Evolutionary conservation across 2,113 vertebrate species (phyloP).

Genomic region (Arizona elegans): DNA sequence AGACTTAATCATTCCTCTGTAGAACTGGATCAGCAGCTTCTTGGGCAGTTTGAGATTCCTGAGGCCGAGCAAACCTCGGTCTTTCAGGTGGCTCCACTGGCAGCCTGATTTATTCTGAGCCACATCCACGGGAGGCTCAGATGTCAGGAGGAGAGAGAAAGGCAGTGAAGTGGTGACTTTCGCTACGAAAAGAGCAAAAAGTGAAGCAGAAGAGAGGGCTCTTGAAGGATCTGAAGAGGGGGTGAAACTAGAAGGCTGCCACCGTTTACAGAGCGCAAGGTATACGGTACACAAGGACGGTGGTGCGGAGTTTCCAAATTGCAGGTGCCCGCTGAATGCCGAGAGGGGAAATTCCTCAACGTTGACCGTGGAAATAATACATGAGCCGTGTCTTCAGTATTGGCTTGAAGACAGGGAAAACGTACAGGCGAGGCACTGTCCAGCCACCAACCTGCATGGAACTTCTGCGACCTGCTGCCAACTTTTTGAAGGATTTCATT

Average conservation of each 20-base stretch:
- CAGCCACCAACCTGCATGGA: not conserved
- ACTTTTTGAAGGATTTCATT: not conserved
- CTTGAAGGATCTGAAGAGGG: not conserved
- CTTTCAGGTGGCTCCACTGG: constrained; percentile 61
- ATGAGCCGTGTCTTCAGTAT: constrained; percentile 19
- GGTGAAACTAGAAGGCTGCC: not conserved
- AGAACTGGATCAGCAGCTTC: too few relatives aligned
- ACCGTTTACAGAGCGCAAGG: not conserved
- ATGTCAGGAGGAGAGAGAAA: constrained; percentile 33
- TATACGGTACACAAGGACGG: not conserved
- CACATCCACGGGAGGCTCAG: constrained; percentile 36
- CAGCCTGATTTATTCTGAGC: constrained; percentile 67
- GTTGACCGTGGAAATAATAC: not conserved
- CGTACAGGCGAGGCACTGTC: not conserved
- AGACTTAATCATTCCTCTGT: too few relatives aligned
- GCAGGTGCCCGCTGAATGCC: not conserved
- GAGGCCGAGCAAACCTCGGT: constrained; percentile 59
- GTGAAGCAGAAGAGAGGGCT: not conserved
- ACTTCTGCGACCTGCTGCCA: not conserved
- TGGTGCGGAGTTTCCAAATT: not conserved
- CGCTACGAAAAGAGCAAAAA: not conserved
- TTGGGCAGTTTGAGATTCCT: too few relatives aligned
- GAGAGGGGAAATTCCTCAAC: not conserved
- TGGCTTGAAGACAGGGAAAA: not conserved
- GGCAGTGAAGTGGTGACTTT: constrained; percentile 1